A percentile compares a stretch with the other conserved stretches of the same genome.
Evolutionary conservation across 2,888 invertebrate species (phyloP).

Genomic region (Morpho deidamia): DNA sequence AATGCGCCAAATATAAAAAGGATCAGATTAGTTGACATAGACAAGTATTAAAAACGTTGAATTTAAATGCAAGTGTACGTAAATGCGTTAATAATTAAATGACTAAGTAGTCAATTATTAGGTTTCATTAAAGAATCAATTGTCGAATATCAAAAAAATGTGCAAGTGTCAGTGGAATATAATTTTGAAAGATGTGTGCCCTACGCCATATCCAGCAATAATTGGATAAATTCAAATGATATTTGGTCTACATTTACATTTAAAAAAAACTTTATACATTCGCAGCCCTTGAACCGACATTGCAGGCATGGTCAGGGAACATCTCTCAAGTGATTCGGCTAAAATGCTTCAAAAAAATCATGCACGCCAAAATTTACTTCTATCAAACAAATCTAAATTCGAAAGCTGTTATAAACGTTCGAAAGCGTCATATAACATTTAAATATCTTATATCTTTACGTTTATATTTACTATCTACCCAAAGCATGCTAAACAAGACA

Average conservation of each 20-base stretch:
- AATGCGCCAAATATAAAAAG: too few species aligned
- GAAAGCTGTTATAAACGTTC: background rate
- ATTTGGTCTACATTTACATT: slow-evolving; percentile 13
- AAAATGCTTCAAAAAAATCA: slow-evolving; percentile 46
- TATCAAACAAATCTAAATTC: slow-evolving; percentile 9
- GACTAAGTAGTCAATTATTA: too few species aligned
- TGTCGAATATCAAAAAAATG: background rate
- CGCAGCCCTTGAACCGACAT: slow-evolving; percentile 39
- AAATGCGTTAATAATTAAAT: too few species aligned
- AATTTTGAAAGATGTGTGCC: slow-evolving; percentile 71
- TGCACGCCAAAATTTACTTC: slow-evolving; percentile 44
- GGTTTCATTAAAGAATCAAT: too few species aligned
- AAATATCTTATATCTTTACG: background rate
- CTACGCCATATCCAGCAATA: slow-evolving; percentile 59
- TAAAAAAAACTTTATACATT: slow-evolving; percentile 3
- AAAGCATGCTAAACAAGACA: slow-evolving; percentile 16
- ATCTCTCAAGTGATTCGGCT: slow-evolving; percentile 71
- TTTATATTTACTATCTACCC: slow-evolving; percentile 7
- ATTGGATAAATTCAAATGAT: slow-evolving; percentile 47
- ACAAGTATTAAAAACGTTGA: too few species aligned
- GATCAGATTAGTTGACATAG: too few species aligned
- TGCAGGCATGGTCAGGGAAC: slow-evolving; percentile 66
- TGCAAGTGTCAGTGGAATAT: slow-evolving; percentile 17
- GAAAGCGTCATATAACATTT: background rate
- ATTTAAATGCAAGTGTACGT: too few species aligned